phyloP scores from a whole-genome alignment of 1,140 invertebrate genomes.

The Agraylea sexmaculata region DNA sequence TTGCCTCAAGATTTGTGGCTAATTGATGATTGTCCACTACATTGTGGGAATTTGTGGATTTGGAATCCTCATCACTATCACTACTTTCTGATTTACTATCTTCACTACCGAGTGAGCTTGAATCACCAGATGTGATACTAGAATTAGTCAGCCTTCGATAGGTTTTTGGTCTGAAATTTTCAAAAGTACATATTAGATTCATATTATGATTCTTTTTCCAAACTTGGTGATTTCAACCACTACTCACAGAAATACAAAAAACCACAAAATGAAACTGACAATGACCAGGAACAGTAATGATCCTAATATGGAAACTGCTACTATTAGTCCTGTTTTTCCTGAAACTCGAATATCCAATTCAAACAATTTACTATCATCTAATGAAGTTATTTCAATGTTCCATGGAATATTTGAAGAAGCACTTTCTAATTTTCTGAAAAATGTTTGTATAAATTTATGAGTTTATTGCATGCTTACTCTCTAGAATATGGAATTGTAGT shows the following conservation, averaged over 20 bases:
- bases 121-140: conserved; percentile 1
- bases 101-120: no score
- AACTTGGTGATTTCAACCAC: no score
- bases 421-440: conserved; percentile 5
- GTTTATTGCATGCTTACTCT: conserved; percentile 1
- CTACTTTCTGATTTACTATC: no score
- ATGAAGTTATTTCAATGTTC: background rate
- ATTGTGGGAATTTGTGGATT: conserved; percentile 4
- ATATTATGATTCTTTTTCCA: background rate
- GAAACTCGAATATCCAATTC: conserved; percentile 1
- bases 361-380: conserved; percentile 2
- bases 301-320: conserved; percentile 23
- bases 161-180: conserved; percentile 22
- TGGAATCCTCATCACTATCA: no score
- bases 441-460: background rate
- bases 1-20: background rate
- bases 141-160: conserved; percentile 2
- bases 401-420: conserved; percentile 1
- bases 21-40: background rate
- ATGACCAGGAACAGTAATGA: conserved; percentile 21
- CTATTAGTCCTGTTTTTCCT: conserved; percentile 23
- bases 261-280: conserved; percentile 21
- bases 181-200: conserved; percentile 3
- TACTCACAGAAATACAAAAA: conserved; percentile 21
- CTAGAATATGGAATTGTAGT: conserved; percentile 1